phyloP scores from a whole-genome alignment of 37 sponge, comb jelly and placozoan species.

The Mnemiopsis leidyi region DNA sequence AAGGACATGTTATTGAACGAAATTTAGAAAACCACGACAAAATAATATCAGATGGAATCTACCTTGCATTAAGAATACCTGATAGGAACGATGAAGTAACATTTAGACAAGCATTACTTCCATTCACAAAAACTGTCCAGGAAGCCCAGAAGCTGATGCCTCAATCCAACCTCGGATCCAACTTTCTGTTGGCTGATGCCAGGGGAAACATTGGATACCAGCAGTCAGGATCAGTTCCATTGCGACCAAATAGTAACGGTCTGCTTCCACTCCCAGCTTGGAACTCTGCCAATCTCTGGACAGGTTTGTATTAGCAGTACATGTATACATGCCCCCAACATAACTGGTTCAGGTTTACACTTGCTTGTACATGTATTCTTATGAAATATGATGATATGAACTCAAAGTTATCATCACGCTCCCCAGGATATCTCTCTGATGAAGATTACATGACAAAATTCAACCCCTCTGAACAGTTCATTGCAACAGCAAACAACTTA shows the following conservation, averaged over 20 bases:
- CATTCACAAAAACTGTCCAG: background rate
- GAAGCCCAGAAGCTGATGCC: slow-evolving; percentile 7
- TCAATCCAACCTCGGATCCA: background rate
- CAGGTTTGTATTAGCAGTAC: slow-evolving; percentile 53
- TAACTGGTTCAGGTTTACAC: no score
- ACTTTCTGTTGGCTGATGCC: slow-evolving; percentile 36
- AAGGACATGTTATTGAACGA: slow-evolving; percentile 36
- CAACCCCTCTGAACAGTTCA: slow-evolving; percentile 47
- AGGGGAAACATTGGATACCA: slow-evolving; percentile 58
- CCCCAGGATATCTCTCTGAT: slow-evolving; percentile 6
- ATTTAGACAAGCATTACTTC: slow-evolving; percentile 19
- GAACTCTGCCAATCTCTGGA: slow-evolving; percentile 17
- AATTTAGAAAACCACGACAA: background rate
- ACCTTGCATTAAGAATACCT: slow-evolving; percentile 20
- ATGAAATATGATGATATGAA: background rate
- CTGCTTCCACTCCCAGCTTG: slow-evolving; percentile 57
- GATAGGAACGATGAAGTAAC: background rate
- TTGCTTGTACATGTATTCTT: no score
- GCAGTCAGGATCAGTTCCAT: slow-evolving; percentile 18
- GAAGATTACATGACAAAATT: slow-evolving; percentile 14
- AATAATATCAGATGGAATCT: background rate
- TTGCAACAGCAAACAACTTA: slow-evolving; percentile 52
- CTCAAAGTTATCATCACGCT: background rate
- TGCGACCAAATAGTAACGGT: slow-evolving; percentile 1
- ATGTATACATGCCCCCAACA: no score